These are phyloP conservation scores for Macrobrachium rosenbergii DNA, from an alignment of 1,140 invertebrate species.

Conservation along the genomic window DNA sequence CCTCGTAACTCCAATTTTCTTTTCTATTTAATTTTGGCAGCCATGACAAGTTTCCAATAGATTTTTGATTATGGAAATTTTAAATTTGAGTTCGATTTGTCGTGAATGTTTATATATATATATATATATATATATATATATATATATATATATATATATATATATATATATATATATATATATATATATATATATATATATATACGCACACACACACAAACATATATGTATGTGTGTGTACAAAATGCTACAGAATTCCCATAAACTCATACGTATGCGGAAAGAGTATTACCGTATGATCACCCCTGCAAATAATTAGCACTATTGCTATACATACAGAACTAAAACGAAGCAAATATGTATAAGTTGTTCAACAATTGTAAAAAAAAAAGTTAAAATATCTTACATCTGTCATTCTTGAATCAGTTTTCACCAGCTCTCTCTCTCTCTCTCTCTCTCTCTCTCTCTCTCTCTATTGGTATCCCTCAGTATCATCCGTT, in stretches of 20 bases:
- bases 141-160: neutral
- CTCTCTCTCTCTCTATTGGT: neutral
- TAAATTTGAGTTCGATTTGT: too few relatives aligned
- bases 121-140: slow-evolving; percentile 6
- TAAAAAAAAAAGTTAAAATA: too few relatives aligned
- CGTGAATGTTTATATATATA: slow-evolving; percentile 2
- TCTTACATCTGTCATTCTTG: too few relatives aligned
- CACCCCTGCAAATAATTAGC: too few relatives aligned
- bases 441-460: slow-evolving; percentile 9
- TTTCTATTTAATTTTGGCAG: too few relatives aligned
- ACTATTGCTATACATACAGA: too few relatives aligned
- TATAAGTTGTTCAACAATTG: too few relatives aligned
- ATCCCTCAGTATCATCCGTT: slow-evolving; percentile 1
- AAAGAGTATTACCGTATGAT: neutral
- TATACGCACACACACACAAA: neutral
- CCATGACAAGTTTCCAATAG: too few relatives aligned
- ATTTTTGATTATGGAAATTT: too few relatives aligned
- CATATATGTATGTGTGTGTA: neutral
- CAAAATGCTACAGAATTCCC: neutral
- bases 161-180: slow-evolving; percentile 16
- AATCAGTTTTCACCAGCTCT: neutral
- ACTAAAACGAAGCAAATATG: too few relatives aligned
- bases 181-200: neutral
- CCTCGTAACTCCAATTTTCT: too few relatives aligned
- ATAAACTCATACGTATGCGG: neutral